These are phyloP conservation scores for Plecotus auritus DNA, from an alignment of 2,113 vertebrate genomes.

Conservation along the genomic window DNA sequence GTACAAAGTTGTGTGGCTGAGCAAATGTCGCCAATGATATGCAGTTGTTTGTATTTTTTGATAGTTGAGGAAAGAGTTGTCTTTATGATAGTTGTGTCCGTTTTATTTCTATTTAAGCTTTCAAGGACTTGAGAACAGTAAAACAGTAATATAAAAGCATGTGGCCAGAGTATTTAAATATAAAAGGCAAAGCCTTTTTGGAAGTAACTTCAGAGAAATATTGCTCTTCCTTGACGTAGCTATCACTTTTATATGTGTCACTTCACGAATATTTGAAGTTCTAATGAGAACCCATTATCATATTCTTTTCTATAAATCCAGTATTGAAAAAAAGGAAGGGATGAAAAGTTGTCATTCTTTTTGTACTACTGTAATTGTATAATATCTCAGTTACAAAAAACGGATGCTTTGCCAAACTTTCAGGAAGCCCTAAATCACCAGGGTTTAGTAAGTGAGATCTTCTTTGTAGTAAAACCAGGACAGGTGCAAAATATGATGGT, in stretches of 20 bases:
- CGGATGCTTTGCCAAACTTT: conserved; percentile 3
- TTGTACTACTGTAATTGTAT: not conserved
- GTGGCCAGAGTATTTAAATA: not conserved
- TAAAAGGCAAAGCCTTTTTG: conserved; percentile 4
- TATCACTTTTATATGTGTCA: conserved; percentile 27
- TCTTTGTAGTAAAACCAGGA: not conserved
- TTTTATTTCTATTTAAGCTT: conserved; percentile 22
- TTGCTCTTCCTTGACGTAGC: not conserved
- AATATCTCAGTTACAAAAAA: conserved; percentile 21
- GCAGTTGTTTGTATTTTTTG: not conserved
- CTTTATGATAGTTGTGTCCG: not conserved
- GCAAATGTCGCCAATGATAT: not conserved
- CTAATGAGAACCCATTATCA: not conserved
- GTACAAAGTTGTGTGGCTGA: not conserved
- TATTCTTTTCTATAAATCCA: not conserved
- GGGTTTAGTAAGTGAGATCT: not conserved
- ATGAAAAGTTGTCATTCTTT: not conserved
- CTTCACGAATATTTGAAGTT: conserved; percentile 28
- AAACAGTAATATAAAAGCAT: not conserved
- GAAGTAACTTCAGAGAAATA: not conserved
- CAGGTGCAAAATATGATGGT: not conserved
- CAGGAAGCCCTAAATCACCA: not conserved
- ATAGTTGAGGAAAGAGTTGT: conserved; percentile 2
- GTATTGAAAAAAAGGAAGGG: not conserved
- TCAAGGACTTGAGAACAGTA: not conserved